Conservation (phyloP, 2,888 invertebrate species). For the Chromoteleia sp. region DNA sequence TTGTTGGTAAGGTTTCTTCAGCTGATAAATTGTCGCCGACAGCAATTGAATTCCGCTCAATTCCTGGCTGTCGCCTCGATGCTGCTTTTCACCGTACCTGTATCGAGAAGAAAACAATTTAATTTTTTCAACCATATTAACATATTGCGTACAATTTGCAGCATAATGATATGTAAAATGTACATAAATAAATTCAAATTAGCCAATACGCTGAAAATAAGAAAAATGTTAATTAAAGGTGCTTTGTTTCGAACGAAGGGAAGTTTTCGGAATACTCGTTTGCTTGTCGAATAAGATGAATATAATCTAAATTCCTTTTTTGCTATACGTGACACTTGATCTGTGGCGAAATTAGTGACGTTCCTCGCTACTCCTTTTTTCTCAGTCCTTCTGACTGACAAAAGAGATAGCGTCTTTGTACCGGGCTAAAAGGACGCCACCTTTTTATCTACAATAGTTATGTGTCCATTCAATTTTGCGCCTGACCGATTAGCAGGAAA, state of each 20-base stretch:
- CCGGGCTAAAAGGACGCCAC: conserved; percentile 27
- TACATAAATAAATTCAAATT: too few relatives aligned
- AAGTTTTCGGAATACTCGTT: neutral
- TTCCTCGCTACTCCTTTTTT: conserved; percentile 26
- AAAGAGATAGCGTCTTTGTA: conserved; percentile 27
- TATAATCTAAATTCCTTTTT: neutral
- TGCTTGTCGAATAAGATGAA: conserved; percentile 17
- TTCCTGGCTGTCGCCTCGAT: conserved; percentile 90
- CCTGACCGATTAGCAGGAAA: conserved; percentile 55
- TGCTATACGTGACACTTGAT: neutral
- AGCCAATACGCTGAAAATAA: too few relatives aligned
- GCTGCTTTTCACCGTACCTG: conserved; percentile 94
- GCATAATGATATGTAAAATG: too few relatives aligned
- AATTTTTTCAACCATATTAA: conserved; percentile 7
- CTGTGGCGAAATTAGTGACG: conserved; percentile 37
- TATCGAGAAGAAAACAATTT: conserved; percentile 56
- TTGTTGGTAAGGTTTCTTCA: conserved; percentile 96
- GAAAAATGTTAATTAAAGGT: too few relatives aligned
- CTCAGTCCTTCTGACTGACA: conserved; percentile 10
- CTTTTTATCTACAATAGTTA: conserved; percentile 45
- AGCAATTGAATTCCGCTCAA: conserved; percentile 92
- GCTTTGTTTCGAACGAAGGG: too few relatives aligned
- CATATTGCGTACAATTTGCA: neutral
- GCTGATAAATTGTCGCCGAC: conserved; percentile 95
- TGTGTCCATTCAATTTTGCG: conserved; percentile 57